Conservation (phyloP, 2,113 vertebrate genomes). For the Columba janthina region DNA sequence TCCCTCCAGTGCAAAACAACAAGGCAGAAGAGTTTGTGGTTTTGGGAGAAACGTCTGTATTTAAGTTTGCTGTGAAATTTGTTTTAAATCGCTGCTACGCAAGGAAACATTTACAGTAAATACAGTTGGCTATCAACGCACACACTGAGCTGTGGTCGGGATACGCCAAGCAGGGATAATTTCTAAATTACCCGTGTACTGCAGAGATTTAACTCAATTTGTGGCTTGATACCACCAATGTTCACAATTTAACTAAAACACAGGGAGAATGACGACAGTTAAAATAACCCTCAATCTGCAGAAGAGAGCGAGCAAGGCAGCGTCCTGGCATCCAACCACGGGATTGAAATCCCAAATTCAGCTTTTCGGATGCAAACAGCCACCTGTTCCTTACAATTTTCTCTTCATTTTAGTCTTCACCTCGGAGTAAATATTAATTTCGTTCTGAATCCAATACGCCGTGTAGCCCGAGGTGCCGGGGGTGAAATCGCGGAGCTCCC, state of each 20-base stretch:
- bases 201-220: rapidly evolving
- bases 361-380: neutral
- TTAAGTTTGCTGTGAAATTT: neutral
- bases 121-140: neutral
- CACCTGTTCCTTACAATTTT: conserved; percentile 1
- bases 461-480: conserved; percentile 69
- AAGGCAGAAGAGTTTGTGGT: neutral
- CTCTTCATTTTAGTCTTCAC: conserved; percentile 54
- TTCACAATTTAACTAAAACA: neutral
- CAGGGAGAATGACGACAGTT: rapidly evolving
- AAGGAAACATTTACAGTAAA: neutral
- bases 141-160: rapidly evolving
- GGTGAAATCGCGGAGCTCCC: conserved; percentile 73
- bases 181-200: neutral
- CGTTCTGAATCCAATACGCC: conserved; percentile 64
- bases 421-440: conserved; percentile 23
- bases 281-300: neutral
- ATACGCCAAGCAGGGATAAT: neutral
- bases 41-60: neutral
- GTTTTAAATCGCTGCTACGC: neutral
- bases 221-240: neutral
- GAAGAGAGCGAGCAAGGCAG: neutral
- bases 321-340: rapidly evolving
- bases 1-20: rapidly evolving
- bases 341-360: rapidly evolving